Evolutionary conservation across 2,888 invertebrate genomes (phyloP).

Genomic region (Dromius quadrimaculatus): DNA sequence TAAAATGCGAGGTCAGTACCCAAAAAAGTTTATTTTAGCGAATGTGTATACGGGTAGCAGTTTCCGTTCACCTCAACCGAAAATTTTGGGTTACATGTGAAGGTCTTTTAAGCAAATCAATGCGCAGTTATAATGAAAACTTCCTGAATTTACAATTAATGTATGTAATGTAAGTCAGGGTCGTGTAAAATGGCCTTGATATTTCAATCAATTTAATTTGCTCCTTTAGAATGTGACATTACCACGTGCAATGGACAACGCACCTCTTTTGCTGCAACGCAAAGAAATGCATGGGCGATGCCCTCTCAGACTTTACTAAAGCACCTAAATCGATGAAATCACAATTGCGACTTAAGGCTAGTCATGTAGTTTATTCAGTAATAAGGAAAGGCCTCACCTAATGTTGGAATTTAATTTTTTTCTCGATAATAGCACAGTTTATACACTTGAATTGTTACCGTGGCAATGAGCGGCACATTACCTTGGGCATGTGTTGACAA

Average conservation of each 20-base stretch:
- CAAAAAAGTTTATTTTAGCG: slow-evolving; percentile 43
- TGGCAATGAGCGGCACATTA: slow-evolving; percentile 64
- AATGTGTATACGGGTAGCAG: slow-evolving; percentile 44
- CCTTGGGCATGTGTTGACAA: slow-evolving; percentile 64
- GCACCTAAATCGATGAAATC: slow-evolving; percentile 24
- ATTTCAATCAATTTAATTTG: slow-evolving; percentile 58
- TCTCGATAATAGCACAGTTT: slow-evolving; percentile 58
- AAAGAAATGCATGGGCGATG: slow-evolving; percentile 33
- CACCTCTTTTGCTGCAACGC: slow-evolving; percentile 39
- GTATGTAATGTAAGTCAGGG: slow-evolving; percentile 58
- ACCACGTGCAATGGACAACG: slow-evolving; percentile 47
- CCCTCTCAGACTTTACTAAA: background rate
- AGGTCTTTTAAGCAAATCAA: slow-evolving; percentile 35
- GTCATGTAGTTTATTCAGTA: slow-evolving; percentile 54
- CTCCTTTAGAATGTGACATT: slow-evolving; percentile 57
- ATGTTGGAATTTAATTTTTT: slow-evolving; percentile 62
- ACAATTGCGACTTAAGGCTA: background rate
- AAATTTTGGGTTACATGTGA: slow-evolving; percentile 41
- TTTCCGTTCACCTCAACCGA: slow-evolving; percentile 43
- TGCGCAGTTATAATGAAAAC: slow-evolving; percentile 26
- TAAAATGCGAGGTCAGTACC: slow-evolving; percentile 33
- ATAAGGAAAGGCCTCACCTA: slow-evolving; percentile 66
- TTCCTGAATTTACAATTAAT: slow-evolving; percentile 46
- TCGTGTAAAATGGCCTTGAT: slow-evolving; percentile 58
- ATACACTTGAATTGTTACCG: slow-evolving; percentile 64